Conservation (phyloP, 2,797 vertebrate species). For the Cossypha heuglini region DNA sequence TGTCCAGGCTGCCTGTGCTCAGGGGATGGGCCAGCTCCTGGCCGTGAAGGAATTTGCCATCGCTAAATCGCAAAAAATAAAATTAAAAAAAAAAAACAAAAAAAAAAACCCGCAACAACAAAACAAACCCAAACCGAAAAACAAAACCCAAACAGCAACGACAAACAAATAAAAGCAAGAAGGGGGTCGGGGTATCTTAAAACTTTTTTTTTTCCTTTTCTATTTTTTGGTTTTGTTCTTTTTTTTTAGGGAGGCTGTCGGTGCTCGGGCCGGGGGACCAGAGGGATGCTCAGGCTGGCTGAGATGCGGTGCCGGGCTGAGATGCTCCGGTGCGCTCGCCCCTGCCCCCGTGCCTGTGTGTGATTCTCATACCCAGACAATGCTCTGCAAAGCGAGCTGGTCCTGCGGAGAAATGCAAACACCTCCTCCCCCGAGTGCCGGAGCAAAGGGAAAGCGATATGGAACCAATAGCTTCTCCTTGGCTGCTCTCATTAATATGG, state of each 20-base stretch:
- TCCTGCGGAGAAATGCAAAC: slow-evolving; percentile 68
- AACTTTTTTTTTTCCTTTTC: neutral
- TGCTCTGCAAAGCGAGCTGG: slow-evolving; percentile 50
- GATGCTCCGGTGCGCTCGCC: neutral
- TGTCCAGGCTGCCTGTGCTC: slow-evolving; percentile 48
- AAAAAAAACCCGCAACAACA: too few species aligned
- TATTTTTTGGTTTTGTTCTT: neutral
- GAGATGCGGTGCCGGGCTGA: neutral
- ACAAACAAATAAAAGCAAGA: neutral
- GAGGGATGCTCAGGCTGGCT: neutral
- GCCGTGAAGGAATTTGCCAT: slow-evolving; percentile 60
- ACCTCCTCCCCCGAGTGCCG: slow-evolving; percentile 36
- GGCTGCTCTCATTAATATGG: slow-evolving; percentile 36
- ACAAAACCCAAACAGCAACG: neutral
- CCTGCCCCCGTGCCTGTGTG: neutral
- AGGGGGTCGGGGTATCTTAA: neutral
- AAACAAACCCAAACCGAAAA: neutral
- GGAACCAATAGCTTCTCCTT: slow-evolving; percentile 37
- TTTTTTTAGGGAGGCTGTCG: neutral
- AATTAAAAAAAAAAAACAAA: too few species aligned
- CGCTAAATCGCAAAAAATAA: neutral
- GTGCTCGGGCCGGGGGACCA: neutral
- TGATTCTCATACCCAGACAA: slow-evolving; percentile 48
- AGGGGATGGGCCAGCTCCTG: slow-evolving; percentile 42
- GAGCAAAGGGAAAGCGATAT: neutral